phyloP scores from a whole-genome alignment of 2,113 vertebrate species.

The Ophthalmolycus amberensis region DNA sequence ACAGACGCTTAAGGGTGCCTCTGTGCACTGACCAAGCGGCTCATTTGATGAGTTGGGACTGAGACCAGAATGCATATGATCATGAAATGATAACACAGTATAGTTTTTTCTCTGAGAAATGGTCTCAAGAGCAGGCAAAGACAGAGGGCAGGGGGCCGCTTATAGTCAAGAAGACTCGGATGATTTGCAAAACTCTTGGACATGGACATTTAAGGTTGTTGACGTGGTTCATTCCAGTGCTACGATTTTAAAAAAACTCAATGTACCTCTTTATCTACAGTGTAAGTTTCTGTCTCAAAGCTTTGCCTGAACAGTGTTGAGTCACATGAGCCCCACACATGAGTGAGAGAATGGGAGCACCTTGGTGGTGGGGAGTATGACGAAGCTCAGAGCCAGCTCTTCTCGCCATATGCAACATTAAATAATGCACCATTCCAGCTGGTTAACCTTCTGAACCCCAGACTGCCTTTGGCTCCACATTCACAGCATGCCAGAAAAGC shows the following conservation, averaged over 20 bases:
- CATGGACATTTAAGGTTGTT: neutral
- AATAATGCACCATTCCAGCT: conserved; percentile 80
- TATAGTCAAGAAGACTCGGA: neutral
- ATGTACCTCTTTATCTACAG: neutral
- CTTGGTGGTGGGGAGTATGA: conserved; percentile 38
- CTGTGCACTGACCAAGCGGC: too few species aligned
- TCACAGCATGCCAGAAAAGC: conserved; percentile 60
- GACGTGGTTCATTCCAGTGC: conserved; percentile 10
- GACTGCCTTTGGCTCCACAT: conserved; percentile 57
- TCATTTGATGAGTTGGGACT: too few species aligned
- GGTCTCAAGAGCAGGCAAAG: conserved; percentile 7
- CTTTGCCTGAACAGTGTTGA: neutral
- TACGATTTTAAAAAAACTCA: neutral
- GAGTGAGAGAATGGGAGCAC: conserved; percentile 54
- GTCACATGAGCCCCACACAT: neutral
- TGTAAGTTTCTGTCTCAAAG: conserved; percentile 7
- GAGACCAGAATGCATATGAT: too few species aligned
- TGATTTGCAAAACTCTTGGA: conserved; percentile 35
- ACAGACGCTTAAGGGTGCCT: too few species aligned
- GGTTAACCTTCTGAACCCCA: conserved; percentile 66
- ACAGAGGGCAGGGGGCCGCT: conserved; percentile 57
- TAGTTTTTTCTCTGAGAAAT: too few species aligned
- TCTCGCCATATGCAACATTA: conserved; percentile 73
- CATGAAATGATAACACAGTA: too few species aligned
- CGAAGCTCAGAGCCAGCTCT: conserved; percentile 49